These are phyloP conservation scores for Scarus forsteni DNA, from an alignment of 2,797 vertebrate genomes.

Conservation along the genomic window DNA sequence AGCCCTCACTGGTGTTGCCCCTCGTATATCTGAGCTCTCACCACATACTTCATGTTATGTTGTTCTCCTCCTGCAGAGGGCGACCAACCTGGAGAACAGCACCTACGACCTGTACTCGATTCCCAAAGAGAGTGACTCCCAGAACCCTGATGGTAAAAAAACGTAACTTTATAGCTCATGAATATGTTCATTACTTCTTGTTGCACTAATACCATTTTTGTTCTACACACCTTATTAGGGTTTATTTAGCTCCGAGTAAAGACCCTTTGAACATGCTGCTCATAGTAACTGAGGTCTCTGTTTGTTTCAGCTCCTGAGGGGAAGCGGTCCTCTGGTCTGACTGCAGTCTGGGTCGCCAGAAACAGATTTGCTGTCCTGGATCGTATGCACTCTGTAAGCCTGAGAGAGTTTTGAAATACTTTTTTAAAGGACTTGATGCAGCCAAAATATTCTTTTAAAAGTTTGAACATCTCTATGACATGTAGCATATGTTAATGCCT, in stretches of 20 bases:
- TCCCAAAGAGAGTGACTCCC: constrained; percentile 95
- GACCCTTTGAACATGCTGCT: neutral
- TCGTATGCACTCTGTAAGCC: constrained; percentile 96
- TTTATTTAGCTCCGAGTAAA: neutral
- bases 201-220: neutral
- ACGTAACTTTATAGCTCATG: neutral
- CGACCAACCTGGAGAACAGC: constrained; percentile 97
- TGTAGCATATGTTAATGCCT: too few species aligned
- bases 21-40: neutral
- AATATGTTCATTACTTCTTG: neutral
- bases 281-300: neutral
- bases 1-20: neutral
- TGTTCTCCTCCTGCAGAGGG: constrained; percentile 84
- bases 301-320: constrained; percentile 91
- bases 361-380: constrained; percentile 97
- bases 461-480: too few species aligned
- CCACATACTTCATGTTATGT: neutral
- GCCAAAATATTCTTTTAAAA: too few species aligned
- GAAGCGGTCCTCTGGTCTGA: constrained; percentile 96
- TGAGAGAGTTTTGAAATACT: too few species aligned
- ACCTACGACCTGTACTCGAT: constrained; percentile 97
- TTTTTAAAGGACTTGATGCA: too few species aligned
- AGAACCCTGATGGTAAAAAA: constrained; percentile 92
- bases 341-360: constrained; percentile 96
- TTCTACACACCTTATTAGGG: neutral